Conservation (phyloP, 2,113 vertebrate genomes). For the Cyphomyrus discorhynchus region DNA sequence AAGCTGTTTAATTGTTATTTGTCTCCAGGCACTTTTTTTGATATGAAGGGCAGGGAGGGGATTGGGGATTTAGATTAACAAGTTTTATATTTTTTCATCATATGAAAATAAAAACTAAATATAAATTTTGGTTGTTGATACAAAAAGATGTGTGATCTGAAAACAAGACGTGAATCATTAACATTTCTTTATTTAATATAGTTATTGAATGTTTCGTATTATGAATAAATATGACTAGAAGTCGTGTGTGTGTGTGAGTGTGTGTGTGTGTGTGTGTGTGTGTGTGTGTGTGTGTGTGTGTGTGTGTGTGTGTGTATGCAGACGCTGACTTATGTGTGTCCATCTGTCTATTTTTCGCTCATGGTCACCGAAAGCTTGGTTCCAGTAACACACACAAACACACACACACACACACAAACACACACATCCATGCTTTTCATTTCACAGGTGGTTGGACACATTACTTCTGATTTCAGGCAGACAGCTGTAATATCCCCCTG, state of each 20-base stretch:
- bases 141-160: neutral
- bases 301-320: neutral
- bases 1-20: neutral
- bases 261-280: neutral
- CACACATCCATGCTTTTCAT: neutral
- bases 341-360: neutral
- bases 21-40: neutral
- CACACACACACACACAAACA: neutral
- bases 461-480: neutral
- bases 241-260: neutral
- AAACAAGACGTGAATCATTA: neutral
- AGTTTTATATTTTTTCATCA: neutral
- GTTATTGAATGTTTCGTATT: neutral
- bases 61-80: neutral
- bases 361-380: neutral
- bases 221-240: neutral
- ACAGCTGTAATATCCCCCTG: neutral
- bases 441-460: neutral
- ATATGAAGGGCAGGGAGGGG: neutral
- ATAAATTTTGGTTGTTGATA: neutral
- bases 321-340: neutral
- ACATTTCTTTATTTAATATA: neutral
- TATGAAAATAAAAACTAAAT: neutral
- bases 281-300: neutral
- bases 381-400: neutral